Conservation (phyloP, 2,888 invertebrate genomes). For the Urechis unicinctus region DNA sequence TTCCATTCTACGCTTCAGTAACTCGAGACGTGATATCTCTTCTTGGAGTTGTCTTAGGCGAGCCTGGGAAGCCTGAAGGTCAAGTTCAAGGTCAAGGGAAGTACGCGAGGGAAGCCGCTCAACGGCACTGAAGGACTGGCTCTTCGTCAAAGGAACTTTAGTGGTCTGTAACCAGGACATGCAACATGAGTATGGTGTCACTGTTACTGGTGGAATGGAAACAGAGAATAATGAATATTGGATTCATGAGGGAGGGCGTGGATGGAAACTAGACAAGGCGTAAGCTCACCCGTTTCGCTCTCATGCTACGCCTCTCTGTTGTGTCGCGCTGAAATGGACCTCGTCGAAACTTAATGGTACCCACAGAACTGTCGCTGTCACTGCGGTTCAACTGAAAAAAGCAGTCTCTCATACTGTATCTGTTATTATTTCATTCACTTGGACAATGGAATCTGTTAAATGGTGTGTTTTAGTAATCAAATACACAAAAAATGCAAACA, state of each 20-base stretch:
- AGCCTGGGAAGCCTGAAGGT: constrained; percentile 85
- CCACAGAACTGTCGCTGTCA: constrained; percentile 94
- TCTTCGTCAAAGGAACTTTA: not conserved
- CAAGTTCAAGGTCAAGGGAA: constrained; percentile 84
- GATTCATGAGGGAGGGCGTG: too few species aligned
- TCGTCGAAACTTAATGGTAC: constrained; percentile 59
- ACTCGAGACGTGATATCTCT: constrained; percentile 74
- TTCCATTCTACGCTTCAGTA: constrained; percentile 72
- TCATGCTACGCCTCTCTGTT: constrained; percentile 80
- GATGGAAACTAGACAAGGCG: not conserved
- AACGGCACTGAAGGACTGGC: not conserved
- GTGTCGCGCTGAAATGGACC: constrained; percentile 85
- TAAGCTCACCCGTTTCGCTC: constrained; percentile 54
- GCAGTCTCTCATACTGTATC: too few species aligned
- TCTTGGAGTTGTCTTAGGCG: constrained; percentile 74
- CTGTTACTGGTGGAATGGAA: not conserved
- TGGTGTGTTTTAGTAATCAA: too few species aligned
- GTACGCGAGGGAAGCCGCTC: constrained; percentile 56
- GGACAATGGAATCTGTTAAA: too few species aligned
- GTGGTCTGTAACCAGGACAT: too few species aligned
- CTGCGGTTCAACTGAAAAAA: constrained; percentile 75
- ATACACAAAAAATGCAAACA: too few species aligned
- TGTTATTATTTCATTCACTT: too few species aligned
- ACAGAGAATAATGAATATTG: not conserved
- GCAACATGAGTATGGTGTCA: too few species aligned